Evolutionary conservation across 1,140 invertebrate genomes (phyloP), one percentile per base, ranked within the genome.

Genomic region (Dreissena rostriformis): DNA sequence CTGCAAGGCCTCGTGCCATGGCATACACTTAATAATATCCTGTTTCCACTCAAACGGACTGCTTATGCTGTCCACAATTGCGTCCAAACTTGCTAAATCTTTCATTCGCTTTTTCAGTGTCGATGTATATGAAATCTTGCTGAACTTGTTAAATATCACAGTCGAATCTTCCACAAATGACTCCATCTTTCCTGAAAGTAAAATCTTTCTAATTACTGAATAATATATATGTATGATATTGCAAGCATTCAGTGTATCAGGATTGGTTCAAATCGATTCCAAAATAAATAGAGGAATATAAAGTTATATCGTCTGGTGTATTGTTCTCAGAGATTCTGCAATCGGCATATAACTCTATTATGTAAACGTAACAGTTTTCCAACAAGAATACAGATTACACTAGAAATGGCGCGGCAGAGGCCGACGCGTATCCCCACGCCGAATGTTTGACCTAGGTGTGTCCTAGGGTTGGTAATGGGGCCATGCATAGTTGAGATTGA

Each of bases 131-230:
- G 14, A 29, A 12, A 29, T 39, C 26, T 70, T 51, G 10, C 53
- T 52, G 7, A 80, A 26, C 5, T 71, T 70, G n/a, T 80, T 24
- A 28, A 80, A 53, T 11, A 80, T 19, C 19, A 49, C 49, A 0
- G 39, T 29, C n/a, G 49, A n/a, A 71, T 80, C 77, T 14, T 57
- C 28, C 14, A 12, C 49, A 52, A 80, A 80, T 26, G 77, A 57
- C 26, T 80, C 77, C 77, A 80, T 80, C 57, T 80, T 80, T 6
- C 77, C 77, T 77, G 57, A 65, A 77, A 77, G 24, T 61, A 17
- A 26, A 5, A 26, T n/a, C 11, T n/a, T 61, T 61, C 6, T 24
- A n/a, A 61, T 19, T 61, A 24, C 12, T 61, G 12, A 24, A 61
- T 19, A 61, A 11, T 24, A 61, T n/a, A 61, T 24, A 2, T n/a